Conservation (phyloP, 2,797 vertebrate species). For the Tympanoctomys barrerae region DNA sequence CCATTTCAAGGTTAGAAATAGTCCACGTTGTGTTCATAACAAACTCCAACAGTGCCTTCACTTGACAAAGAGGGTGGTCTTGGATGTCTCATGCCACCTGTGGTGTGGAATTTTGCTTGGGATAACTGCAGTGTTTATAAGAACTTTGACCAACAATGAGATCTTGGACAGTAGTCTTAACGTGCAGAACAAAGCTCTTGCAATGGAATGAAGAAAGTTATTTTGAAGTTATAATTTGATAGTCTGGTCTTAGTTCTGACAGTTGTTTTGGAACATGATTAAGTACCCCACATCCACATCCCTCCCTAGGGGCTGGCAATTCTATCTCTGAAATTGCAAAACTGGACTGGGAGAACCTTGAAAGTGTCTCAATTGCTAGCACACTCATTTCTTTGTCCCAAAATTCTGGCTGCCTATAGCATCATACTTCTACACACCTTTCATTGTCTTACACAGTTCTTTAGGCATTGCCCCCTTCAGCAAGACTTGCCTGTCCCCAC, state of each 20-base stretch:
- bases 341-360: neutral
- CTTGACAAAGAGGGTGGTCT: constrained; percentile 76
- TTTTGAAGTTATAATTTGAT: constrained; percentile 1
- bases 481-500: neutral
- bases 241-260: neutral
- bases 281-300: neutral
- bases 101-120: constrained; percentile 50
- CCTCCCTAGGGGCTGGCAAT: neutral
- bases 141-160: constrained; percentile 53
- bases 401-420: neutral
- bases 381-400: neutral
- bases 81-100: constrained; percentile 59
- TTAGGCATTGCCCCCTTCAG: neutral
- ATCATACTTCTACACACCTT: neutral
- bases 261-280: constrained; percentile 1
- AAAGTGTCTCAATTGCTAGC: neutral
- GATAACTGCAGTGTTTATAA: constrained; percentile 54
- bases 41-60: neutral
- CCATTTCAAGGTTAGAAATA: constrained; percentile 27
- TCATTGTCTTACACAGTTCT: neutral
- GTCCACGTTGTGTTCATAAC: constrained; percentile 26
- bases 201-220: neutral
- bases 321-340: neutral
- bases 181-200: constrained; percentile 23
- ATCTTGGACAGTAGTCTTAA: constrained; percentile 54